phyloP scores from a whole-genome alignment of 2,113 vertebrate species.

The Pomatostomus ruficeps region DNA sequence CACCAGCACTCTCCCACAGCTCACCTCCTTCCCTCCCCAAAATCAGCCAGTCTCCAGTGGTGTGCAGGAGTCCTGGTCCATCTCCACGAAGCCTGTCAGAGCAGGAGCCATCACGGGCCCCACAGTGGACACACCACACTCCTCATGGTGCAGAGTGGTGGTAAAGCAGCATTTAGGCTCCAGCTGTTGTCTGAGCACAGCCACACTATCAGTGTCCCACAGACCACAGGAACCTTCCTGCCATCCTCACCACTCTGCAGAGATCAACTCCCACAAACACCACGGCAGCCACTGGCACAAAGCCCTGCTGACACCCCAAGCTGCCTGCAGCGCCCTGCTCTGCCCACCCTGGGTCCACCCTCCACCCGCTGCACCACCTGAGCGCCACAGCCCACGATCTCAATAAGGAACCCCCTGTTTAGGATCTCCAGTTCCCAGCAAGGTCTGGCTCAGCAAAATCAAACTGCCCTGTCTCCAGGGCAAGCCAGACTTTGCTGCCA shows the following conservation, averaged over 20 bases:
- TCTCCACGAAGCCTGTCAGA: background rate
- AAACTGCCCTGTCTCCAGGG: background rate
- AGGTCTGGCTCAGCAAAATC: background rate
- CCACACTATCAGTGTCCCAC: background rate
- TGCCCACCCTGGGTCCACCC: background rate
- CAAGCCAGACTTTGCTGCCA: background rate
- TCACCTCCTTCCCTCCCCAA: background rate
- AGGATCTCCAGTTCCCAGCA: background rate
- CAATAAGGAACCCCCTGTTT: background rate
- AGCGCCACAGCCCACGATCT: background rate
- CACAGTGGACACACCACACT: background rate
- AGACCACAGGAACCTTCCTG: background rate
- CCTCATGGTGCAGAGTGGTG: background rate
- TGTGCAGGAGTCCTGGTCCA: no score
- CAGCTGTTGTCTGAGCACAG: accelerated
- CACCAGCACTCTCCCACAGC: background rate
- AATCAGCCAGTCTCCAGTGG: background rate
- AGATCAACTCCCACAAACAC: background rate
- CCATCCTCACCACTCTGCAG: accelerated
- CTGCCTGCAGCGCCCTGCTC: background rate
- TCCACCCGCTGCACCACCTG: background rate
- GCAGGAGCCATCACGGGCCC: background rate
- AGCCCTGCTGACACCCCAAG: background rate
- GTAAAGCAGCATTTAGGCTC: background rate
- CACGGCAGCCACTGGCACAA: background rate